phyloP scores from a whole-genome alignment of 2,797 vertebrate genomes.

The Ctenochaetus hawaiiensis region DNA sequence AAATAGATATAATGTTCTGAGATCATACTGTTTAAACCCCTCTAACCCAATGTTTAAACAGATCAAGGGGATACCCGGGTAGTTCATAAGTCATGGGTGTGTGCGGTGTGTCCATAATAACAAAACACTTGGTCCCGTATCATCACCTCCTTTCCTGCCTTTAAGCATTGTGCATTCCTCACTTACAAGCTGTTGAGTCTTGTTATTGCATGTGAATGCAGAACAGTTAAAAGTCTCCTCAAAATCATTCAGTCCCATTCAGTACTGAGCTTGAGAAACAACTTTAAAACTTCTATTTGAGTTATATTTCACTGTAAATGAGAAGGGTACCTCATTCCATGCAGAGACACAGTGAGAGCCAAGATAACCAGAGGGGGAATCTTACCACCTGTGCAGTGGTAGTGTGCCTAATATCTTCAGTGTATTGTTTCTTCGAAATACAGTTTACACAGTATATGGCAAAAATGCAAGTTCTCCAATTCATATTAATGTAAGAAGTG shows the following conservation, averaged over 20 bases:
- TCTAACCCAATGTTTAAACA: constrained; percentile 16
- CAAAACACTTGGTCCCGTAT: neutral
- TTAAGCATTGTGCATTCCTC: neutral
- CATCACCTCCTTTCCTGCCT: neutral
- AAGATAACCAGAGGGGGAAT: neutral
- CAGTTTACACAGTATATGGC: neutral
- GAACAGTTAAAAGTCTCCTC: neutral
- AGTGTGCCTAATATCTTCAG: neutral
- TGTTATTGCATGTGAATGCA: neutral
- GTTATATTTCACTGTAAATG: constrained; percentile 3
- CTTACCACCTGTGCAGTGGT: neutral
- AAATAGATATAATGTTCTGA: constrained; percentile 30
- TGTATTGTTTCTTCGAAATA: neutral
- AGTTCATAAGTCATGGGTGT: constrained; percentile 19
- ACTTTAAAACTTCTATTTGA: neutral
- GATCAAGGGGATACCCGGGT: constrained; percentile 13
- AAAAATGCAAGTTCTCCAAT: no score
- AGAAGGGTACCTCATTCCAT: neutral
- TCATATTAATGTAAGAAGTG: no score
- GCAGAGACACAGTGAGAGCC: neutral
- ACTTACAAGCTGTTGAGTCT: neutral
- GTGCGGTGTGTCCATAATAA: constrained; percentile 23
- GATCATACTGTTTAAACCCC: constrained; percentile 22
- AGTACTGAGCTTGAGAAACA: neutral
- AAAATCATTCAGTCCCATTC: neutral